Base-by-base conservation (phyloP, 2,888 invertebrate species). In the Drosophila nr. fundita region DNA sequence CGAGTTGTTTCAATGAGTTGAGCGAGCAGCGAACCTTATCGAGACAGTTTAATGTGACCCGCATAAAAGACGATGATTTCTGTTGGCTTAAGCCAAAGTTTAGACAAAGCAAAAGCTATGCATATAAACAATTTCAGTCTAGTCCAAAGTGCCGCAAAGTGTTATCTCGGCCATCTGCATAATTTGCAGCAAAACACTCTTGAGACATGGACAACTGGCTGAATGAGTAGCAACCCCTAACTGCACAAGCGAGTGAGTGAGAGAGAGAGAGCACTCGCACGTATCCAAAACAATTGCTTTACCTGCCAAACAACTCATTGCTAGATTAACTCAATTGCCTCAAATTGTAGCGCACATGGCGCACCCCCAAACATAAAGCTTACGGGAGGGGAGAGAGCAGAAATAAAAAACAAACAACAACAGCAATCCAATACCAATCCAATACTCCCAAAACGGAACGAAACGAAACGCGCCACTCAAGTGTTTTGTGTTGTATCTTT, bases 281-380 rank as follows among this genome's bases (percentile, higher is more conserved):
- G 78, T 78, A 82, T 65, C 62, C 76, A 74, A 69, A 78, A 74
- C 84, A 84, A 80, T 87, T 87, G 80, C 83, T 68, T 74, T 87
- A 87, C 88, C 84, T 84, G 88, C 88, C 85, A 78, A 76, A 83
- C 76, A 80, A 82, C 83, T 84, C 84, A 84, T 87, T 87, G 84
- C 86, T 73, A 84, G 88, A 84, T 87, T 84, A 84, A 84, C 84
- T 83, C 83, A 78, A 87, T 87, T 87, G 84, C 83, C 84, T 85
- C 61, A 69, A 84, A 85, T 80, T 87, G 76, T 76, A 80, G 86
- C 83, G 87, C 82, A 80, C 82, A 80, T 80, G 82, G 82, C 82
- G 82, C 78, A 68, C 62, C 75, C 75, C 68, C 52, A 38, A 52
- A 38, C 13, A 48, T 24, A 24, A 27, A 21, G 29, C 30, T 48